phyloP scores from a whole-genome alignment of 2,888 invertebrate species.

The Cancer borealis region DNA sequence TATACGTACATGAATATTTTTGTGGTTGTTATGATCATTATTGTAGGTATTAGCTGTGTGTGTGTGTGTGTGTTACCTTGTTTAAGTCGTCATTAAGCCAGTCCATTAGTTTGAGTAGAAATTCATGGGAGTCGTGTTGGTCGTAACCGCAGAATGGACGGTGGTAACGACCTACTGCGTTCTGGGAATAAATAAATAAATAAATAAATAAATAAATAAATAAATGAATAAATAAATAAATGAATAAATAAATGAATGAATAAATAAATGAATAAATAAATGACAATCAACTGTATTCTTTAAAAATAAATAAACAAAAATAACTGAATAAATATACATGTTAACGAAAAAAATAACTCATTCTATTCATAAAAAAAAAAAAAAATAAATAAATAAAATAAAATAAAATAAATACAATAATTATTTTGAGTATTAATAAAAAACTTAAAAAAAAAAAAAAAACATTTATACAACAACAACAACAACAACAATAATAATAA shows the following conservation, averaged over 20 bases:
- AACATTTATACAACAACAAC: background rate
- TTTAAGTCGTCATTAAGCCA: constrained; percentile 93
- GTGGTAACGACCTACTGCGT: constrained; percentile 88
- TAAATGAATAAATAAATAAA: no score
- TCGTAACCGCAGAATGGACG: constrained; percentile 84
- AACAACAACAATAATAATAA: constrained; percentile 78
- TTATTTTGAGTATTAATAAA: no score
- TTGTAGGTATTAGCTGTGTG: no score
- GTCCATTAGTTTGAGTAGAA: constrained; percentile 92
- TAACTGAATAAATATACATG: background rate
- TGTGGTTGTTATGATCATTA: background rate
- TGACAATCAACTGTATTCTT: no score
- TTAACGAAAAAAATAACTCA: background rate
- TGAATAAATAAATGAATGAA: no score
- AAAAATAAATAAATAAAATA: background rate
- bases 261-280: no score
- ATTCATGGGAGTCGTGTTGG: constrained; percentile 82
- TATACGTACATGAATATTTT: background rate
- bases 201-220: no score
- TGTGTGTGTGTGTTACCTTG: constrained; percentile 80
- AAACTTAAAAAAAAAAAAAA: no score
- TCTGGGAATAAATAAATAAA: constrained; percentile 80
- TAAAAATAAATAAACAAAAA: no score
- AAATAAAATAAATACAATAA: background rate
- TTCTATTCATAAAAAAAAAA: background rate